Evolutionary conservation across 1,140 invertebrate genomes (phyloP).

Genomic region (Drosophila quadrilineata): DNA sequence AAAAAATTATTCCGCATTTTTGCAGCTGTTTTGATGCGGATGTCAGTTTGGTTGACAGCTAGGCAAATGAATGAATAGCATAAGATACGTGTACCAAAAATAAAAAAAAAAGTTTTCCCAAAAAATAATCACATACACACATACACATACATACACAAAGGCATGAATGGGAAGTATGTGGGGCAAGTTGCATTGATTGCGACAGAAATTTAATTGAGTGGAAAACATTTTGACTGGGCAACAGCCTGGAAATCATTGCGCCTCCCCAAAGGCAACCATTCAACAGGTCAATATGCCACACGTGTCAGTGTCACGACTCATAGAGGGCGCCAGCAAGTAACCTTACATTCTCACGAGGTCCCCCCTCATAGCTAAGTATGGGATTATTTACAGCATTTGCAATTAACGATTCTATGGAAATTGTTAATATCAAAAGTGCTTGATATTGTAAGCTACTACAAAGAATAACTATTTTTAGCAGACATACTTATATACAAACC

Average conservation of each 20-base stretch:
- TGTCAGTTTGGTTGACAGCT: slow-evolving; percentile 7
- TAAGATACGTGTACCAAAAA: too few species aligned
- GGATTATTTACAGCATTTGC: slow-evolving; percentile 7
- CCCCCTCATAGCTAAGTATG: too few species aligned
- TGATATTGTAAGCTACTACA: too few species aligned
- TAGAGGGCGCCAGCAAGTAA: not conserved
- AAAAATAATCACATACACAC: slow-evolving; percentile 17
- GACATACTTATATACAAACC: too few species aligned
- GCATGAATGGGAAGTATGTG: slow-evolving; percentile 15
- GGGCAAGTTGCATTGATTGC: slow-evolving; percentile 51
- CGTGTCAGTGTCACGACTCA: too few species aligned
- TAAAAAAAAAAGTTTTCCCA: slow-evolving; percentile 51
- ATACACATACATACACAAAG: slow-evolving; percentile 4
- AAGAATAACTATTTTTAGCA: too few species aligned
- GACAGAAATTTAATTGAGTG: slow-evolving; percentile 66
- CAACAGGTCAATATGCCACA: slow-evolving; percentile 20
- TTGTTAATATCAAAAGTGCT: not conserved
- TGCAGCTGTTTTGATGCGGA: slow-evolving; percentile 2
- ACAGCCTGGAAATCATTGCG: slow-evolving; percentile 28
- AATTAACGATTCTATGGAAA: slow-evolving; percentile 10
- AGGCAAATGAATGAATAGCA: slow-evolving; percentile 9
- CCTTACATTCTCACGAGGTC: too few species aligned
- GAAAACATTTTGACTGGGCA: slow-evolving; percentile 35
- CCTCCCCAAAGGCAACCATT: slow-evolving; percentile 1
- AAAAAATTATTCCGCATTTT: slow-evolving; percentile 11